Base-by-base conservation (phyloP, 2,113 vertebrate genomes). In the Halichoeres trimaculatus region DNA sequence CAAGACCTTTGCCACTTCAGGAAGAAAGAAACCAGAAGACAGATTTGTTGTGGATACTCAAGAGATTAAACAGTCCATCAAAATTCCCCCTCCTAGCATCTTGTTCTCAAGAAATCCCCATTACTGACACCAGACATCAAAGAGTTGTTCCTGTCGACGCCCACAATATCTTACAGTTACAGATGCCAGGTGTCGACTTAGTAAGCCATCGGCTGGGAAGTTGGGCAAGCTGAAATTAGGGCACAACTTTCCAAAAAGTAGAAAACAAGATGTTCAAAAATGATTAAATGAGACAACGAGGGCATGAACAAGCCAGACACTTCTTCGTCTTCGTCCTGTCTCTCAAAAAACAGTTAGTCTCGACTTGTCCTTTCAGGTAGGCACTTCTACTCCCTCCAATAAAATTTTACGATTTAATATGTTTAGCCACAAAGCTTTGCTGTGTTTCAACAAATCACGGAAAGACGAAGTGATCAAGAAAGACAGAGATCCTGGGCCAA, bases 91-190 rank as follows among this genome's bases (percentile, higher is more conserved):
- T 22, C 3, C 3, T 22, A 10, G 8, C 53, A 70, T 43, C 55
- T 54, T 20, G 12, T 45, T 47, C 34, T 50, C 48, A 23, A 59
- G 52, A 85, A 88, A 76, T 63, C 64, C 77, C 86, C 50, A 48
- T 10, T 10, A 35, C 7, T 4, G 5, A 66, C 56, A 30, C 14
- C 40, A 30, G 17, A 82, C 78, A 84, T 86, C 70, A 86, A 56
- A 84, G 56, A 35, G 50, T 16, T 53, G 40, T 90, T 89, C 85
- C 84, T 70, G 80, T 76, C 71, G 88, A 61, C 84, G 17, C 70
- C 79, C 68, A 55, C 12, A 24, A 23, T 36, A 47, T 63, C 22
- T 10, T 62, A n/a, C n/a, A 40, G 67, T 74, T 71, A 58, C 35
- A 17, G 19, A 61, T 55, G 51, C 78, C 69, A 10, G 34, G 54